Percentiles rank a stretch among this genome's conserved stretches.
These are phyloP conservation scores for Copsychus sechellarum DNA, from an alignment of 2,113 vertebrate species.

Conservation along the genomic window DNA sequence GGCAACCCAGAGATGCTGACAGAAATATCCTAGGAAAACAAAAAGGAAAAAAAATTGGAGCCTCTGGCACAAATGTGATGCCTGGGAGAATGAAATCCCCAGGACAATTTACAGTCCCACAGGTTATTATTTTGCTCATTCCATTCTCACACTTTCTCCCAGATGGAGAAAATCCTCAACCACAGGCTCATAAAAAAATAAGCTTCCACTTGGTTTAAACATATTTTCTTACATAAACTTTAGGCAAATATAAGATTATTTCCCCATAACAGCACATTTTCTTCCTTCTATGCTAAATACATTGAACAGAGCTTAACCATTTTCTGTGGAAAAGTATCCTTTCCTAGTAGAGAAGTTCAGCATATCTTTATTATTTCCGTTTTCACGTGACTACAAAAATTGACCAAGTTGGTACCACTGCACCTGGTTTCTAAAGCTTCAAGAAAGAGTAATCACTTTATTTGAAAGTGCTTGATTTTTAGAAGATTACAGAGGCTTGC, in stretches of 20 bases:
- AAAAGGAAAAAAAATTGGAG: not conserved
- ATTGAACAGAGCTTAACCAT: not conserved
- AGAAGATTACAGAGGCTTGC: not conserved
- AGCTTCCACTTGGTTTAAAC: not conserved
- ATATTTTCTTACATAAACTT: not conserved
- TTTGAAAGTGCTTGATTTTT: not conserved
- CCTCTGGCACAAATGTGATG: not conserved
- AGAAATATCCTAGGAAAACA: not conserved
- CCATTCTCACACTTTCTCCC: not conserved
- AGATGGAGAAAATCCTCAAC: not conserved
- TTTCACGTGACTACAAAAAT: not conserved
- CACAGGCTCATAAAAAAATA: not conserved
- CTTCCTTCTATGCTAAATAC: not conserved
- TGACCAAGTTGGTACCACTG: not conserved
- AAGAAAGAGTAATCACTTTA: not conserved
- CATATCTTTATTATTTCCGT: not conserved
- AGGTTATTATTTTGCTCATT: not conserved
- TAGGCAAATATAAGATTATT: not conserved
- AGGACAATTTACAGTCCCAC: not conserved
- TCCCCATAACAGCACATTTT: not conserved
- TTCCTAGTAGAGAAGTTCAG: not conserved
- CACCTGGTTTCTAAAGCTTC: not conserved
- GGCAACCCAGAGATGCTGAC: not conserved
- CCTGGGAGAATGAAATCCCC: not conserved
- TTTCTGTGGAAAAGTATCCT: not conserved